These are phyloP conservation scores for Laodelphax striatellus DNA, from an alignment of 1,140 invertebrate species.

Conservation along the genomic window DNA sequence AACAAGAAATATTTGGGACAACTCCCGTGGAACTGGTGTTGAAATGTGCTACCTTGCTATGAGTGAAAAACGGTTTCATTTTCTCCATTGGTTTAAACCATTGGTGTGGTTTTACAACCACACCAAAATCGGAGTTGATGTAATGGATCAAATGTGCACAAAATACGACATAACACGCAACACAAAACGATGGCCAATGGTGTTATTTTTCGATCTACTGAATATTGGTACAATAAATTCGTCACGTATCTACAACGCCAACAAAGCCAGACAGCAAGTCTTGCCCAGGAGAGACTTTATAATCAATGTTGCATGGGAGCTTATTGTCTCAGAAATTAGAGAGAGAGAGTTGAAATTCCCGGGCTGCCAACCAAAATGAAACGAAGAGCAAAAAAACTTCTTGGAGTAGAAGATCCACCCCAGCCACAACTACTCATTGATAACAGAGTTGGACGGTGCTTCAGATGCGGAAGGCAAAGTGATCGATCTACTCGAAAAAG, in stretches of 20 bases:
- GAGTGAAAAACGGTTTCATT: too few relatives aligned
- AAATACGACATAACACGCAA: slow-evolving; percentile 17
- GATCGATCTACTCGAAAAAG: neutral
- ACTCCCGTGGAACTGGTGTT: too few relatives aligned
- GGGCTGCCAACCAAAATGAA: neutral
- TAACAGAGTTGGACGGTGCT: slow-evolving; percentile 4
- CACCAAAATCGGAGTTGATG: slow-evolving; percentile 31
- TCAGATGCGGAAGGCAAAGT: neutral
- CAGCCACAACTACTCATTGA: slow-evolving; percentile 1
- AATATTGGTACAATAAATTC: slow-evolving; percentile 10
- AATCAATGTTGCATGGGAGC: neutral
- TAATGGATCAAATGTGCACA: slow-evolving; percentile 19
- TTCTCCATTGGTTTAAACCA: too few relatives aligned
- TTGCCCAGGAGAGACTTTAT: neutral
- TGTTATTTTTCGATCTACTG: slow-evolving; percentile 12
- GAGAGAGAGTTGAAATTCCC: neutral
- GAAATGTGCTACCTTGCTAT: too few relatives aligned
- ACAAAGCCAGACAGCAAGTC: neutral
- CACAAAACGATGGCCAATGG: slow-evolving; percentile 18
- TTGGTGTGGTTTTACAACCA: slow-evolving; percentile 29
- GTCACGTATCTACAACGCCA: neutral
- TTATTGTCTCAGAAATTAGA: slow-evolving; percentile 4
- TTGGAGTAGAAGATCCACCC: neutral
- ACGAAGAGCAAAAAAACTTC: neutral
- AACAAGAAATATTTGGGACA: too few relatives aligned